phyloP scores from a whole-genome alignment of 2,888 invertebrate species.

The Yponomeuta cagnagella region DNA sequence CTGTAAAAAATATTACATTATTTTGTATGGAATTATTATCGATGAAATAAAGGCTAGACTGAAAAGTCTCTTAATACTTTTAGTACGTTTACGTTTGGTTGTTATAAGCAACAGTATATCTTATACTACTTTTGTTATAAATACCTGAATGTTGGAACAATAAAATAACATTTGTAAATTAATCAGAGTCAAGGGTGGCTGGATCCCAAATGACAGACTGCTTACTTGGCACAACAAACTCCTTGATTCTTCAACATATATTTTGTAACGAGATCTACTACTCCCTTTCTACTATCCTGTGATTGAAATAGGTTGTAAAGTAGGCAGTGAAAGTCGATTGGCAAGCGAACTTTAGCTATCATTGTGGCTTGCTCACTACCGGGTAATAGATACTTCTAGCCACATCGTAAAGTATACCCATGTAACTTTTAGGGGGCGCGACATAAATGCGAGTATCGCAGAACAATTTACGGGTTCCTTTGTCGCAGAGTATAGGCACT shows the following conservation, averaged over 20 bases:
- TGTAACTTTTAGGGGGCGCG: not conserved
- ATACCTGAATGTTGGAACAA: not conserved
- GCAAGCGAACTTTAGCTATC: slow-evolving; percentile 15
- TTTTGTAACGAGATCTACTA: not conserved
- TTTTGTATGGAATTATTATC: too few species aligned
- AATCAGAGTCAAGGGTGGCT: slow-evolving; percentile 15
- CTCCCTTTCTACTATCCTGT: not conserved
- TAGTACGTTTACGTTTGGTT: too few species aligned
- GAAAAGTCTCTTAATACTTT: too few species aligned
- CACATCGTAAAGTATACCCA: not conserved
- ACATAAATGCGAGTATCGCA: not conserved
- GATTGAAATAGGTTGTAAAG: slow-evolving; percentile 7
- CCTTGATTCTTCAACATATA: not conserved
- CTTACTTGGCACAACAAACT: slow-evolving; percentile 3
- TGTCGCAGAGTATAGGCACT: not conserved
- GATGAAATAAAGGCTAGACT: too few species aligned
- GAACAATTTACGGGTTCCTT: not conserved
- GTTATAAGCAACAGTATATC: too few species aligned
- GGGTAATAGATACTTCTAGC: slow-evolving; percentile 8
- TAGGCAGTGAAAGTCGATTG: slow-evolving; percentile 16
- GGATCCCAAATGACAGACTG: not conserved
- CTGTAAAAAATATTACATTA: too few species aligned
- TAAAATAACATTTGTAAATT: slow-evolving; percentile 1
- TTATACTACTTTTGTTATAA: too few species aligned
- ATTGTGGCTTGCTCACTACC: slow-evolving; percentile 12